phyloP scores from a whole-genome alignment of 2,888 invertebrate species.

The Cheilosia vernalis region DNA sequence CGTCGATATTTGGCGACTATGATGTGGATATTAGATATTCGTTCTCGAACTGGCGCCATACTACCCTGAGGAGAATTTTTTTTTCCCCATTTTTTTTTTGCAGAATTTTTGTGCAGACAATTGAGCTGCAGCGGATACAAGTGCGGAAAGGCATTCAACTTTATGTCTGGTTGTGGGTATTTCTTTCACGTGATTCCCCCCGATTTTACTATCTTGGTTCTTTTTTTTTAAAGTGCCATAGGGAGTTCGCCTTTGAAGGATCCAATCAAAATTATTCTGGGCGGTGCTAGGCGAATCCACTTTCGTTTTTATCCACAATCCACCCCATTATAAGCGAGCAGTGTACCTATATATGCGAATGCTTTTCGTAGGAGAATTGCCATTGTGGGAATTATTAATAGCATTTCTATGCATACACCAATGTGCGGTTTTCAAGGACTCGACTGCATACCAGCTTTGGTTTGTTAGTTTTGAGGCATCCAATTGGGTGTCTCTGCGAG shows the following conservation, averaged over 20 bases:
- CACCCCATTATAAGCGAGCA: slow-evolving; percentile 30
- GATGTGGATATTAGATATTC: slow-evolving; percentile 5
- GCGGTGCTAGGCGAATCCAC: slow-evolving; percentile 60
- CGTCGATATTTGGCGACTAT: slow-evolving; percentile 39
- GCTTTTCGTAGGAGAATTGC: slow-evolving; percentile 55
- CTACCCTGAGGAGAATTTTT: slow-evolving; percentile 1
- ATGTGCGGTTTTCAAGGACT: slow-evolving; percentile 74
- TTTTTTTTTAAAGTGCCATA: slow-evolving; percentile 37
- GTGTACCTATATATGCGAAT: slow-evolving; percentile 53
- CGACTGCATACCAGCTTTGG: slow-evolving; percentile 52
- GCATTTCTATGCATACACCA: slow-evolving; percentile 46
- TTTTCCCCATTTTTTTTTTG: slow-evolving; percentile 23
- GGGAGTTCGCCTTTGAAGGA: slow-evolving; percentile 62
- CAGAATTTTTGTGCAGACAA: slow-evolving; percentile 49
- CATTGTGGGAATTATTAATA: slow-evolving; percentile 69
- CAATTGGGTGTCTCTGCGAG: slow-evolving; percentile 41
- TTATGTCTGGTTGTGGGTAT: slow-evolving; percentile 53
- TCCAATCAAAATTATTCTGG: slow-evolving; percentile 73
- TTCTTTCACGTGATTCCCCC: slow-evolving; percentile 23
- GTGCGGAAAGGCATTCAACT: slow-evolving; percentile 26
- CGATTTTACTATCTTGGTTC: slow-evolving; percentile 36
- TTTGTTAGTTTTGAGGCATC: slow-evolving; percentile 59
- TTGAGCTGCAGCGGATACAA: slow-evolving; percentile 13
- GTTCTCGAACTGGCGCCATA: not conserved
- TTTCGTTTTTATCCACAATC: slow-evolving; percentile 48